phyloP scores from a whole-genome alignment of 2,888 invertebrate genomes.

The Hydropsyche betteni region DNA sequence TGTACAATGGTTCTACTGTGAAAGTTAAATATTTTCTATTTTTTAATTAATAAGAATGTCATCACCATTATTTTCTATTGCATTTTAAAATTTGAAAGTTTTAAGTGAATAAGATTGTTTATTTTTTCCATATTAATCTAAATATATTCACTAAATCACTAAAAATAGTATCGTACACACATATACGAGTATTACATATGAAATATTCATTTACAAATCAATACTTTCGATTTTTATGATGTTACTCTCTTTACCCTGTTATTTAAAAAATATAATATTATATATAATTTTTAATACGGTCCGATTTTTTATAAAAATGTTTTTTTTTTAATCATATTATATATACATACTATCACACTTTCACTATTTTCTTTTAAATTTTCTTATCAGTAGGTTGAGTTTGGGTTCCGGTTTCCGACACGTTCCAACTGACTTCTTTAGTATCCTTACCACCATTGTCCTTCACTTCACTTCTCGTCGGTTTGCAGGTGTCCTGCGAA shows the following conservation, averaged over 20 bases:
- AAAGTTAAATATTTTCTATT: slow-evolving; percentile 6
- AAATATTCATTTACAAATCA: slow-evolving; percentile 29
- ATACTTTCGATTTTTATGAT: slow-evolving; percentile 25
- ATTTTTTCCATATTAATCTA: too few relatives aligned
- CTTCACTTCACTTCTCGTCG: slow-evolving; percentile 44
- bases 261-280: slow-evolving; percentile 37
- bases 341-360: slow-evolving; percentile 23
- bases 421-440: slow-evolving; percentile 47
- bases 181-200: slow-evolving; percentile 13
- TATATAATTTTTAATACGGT: slow-evolving; percentile 12
- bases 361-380: slow-evolving; percentile 6
- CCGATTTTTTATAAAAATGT: slow-evolving; percentile 30
- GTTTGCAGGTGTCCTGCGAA: slow-evolving; percentile 44
- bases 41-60: background rate
- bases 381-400: slow-evolving; percentile 38
- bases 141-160: slow-evolving; percentile 4
- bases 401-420: slow-evolving; percentile 33
- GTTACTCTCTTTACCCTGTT: slow-evolving; percentile 44
- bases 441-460: slow-evolving; percentile 46
- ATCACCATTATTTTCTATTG: slow-evolving; percentile 22
- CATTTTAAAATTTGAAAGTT: slow-evolving; percentile 3
- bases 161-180: slow-evolving; percentile 26
- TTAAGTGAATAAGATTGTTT: slow-evolving; percentile 6
- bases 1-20: slow-evolving; percentile 34
- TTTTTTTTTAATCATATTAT: background rate